Conservation (phyloP, 2,113 vertebrate genomes). For the Centrocercus urophasianus region DNA sequence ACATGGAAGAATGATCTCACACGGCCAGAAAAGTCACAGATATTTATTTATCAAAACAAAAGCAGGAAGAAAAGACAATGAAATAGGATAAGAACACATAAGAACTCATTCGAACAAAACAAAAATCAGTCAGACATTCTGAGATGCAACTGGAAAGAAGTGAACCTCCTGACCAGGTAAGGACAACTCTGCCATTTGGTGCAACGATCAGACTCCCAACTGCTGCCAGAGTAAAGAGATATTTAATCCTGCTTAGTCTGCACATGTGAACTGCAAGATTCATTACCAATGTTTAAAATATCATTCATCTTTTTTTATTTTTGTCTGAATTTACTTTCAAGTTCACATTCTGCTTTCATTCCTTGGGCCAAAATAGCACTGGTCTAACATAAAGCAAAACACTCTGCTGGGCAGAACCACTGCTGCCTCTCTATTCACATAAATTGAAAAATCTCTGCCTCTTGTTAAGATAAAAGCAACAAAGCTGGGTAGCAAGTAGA, state of each 20-base stretch:
- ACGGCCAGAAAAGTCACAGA: background rate
- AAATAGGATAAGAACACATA: background rate
- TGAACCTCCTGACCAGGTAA: background rate
- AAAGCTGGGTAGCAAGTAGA: fast-evolving
- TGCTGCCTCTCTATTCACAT: background rate
- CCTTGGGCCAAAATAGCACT: background rate
- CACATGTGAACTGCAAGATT: background rate
- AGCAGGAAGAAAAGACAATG: background rate
- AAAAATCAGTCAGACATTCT: background rate
- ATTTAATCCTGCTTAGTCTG: background rate
- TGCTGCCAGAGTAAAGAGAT: background rate
- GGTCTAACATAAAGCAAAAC: background rate
- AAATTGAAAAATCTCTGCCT: background rate
- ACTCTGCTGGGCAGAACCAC: background rate
- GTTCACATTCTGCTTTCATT: background rate
- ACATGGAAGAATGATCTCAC: background rate
- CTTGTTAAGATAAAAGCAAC: background rate
- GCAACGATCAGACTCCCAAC: background rate
- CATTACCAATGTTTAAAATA: background rate
- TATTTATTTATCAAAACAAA: background rate
- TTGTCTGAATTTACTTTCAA: background rate
- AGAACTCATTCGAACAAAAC: background rate
- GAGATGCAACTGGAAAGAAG: background rate
- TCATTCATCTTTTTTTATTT: background rate
- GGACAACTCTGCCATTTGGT: background rate